These are phyloP conservation scores for Python bivittatus DNA, from an alignment of 2,113 vertebrate genomes.

Conservation along the genomic window DNA sequence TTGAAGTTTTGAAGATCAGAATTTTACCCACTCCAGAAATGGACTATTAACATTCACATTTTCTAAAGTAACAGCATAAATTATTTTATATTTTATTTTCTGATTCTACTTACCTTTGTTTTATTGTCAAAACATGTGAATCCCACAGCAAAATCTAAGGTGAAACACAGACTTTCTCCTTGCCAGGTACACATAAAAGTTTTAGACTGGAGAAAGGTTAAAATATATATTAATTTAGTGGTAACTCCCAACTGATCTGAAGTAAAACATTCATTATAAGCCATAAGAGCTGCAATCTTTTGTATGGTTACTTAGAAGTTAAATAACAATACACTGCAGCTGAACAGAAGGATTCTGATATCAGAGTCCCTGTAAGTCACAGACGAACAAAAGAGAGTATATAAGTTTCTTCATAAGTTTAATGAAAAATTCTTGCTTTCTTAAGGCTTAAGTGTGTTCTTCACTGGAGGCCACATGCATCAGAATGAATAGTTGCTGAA, in stretches of 20 bases:
- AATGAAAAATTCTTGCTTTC: no score
- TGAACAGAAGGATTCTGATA: not conserved
- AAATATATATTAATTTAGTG: not conserved
- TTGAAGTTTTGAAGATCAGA: not conserved
- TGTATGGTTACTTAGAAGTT: not conserved
- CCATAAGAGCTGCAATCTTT: not conserved
- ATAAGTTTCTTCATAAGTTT: no score
- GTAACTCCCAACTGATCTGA: not conserved
- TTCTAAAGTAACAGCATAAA: not conserved
- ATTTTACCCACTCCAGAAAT: not conserved
- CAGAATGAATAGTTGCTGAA: not conserved
- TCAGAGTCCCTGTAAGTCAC: not conserved
- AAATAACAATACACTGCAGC: not conserved
- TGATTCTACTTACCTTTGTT: conserved; percentile 80
- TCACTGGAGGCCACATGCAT: not conserved
- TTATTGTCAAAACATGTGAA: conserved; percentile 87
- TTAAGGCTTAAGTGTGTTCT: not conserved
- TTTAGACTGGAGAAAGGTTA: conserved; percentile 79
- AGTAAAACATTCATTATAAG: not conserved
- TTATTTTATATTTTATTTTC: not conserved
- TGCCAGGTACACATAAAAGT: conserved; percentile 89
- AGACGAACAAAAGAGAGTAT: not conserved
- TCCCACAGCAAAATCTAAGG: conserved; percentile 85
- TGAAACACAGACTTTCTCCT: conserved; percentile 84
- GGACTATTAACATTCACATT: not conserved